Base-by-base conservation (phyloP, 2,888 invertebrate genomes). In the Melitaea athalia region DNA sequence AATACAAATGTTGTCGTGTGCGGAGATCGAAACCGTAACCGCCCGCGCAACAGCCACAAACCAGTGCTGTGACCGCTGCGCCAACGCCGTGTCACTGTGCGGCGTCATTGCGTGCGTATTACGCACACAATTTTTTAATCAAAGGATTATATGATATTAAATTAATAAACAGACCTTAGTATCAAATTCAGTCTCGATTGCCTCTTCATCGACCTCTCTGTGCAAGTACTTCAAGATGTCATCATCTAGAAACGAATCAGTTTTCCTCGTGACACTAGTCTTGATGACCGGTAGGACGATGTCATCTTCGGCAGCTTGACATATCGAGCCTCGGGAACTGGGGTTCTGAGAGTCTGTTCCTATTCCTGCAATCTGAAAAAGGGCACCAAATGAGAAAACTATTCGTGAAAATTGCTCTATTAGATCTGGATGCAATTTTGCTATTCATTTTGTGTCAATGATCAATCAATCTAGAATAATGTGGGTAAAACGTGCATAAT, bases 111-210 rank as follows among this genome's bases (percentile, higher is more conserved):
- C n/a, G n/a, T n/a, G n/a, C n/a, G 24, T 43, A 43, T 43, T 43
- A 43, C 11, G 3, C 43, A 43, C 11, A 45, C 11, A 45, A 14
- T 2, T 11, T 14, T 7, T 45, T 7, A 10, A 45, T 11, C 45
- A 4, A 45, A 12, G 45, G 45, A 10, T 38, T 38, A 38, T 7
- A 38, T 38, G 0, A 38, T 38, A 38, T 1, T 38, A 5, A 38
- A 3, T 45, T 14, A 0, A 11, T 43, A 12, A 45, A 12, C 10
- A 10, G 62, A 64, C 95, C 91, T 95, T 95, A 3, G 88, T 80
- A 80, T 95, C 94, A 80, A 96, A 95, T 81, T 96, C 96, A 33
- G 93, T 94, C 74, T 96, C 95, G 43, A 96, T 94, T 11, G 94
- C 93, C 70, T 95, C 95, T 68, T 94, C 94, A 75, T 95, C 95